phyloP scores from a whole-genome alignment of 2,888 invertebrate species.

The Eucera pruinosa region DNA sequence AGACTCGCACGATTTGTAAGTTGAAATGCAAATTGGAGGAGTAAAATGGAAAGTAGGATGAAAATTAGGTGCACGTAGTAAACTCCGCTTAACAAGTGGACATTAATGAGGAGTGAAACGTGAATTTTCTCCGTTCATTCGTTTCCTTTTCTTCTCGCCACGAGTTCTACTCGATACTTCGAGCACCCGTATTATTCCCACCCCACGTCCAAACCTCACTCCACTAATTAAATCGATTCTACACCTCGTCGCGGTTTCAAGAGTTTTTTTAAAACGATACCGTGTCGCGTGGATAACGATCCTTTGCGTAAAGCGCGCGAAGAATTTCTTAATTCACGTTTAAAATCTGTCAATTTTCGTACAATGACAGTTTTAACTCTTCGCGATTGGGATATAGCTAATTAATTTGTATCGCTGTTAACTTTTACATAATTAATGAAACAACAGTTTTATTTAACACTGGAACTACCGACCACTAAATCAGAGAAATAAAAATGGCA shows the following conservation, averaged over 20 bases:
- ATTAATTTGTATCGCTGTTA: no score
- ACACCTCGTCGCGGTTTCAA: conserved; percentile 37
- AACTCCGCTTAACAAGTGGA: neutral
- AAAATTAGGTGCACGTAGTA: neutral
- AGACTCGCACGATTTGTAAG: no score
- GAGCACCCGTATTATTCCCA: conserved; percentile 53
- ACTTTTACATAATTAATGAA: no score
- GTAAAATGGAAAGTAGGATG: neutral
- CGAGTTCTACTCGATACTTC: conserved; percentile 24
- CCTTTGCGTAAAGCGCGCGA: neutral
- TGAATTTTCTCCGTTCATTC: neutral
- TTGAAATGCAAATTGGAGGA: neutral
- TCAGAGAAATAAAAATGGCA: no score
- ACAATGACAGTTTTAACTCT: no score
- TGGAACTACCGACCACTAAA: no score
- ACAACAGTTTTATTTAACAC: no score
- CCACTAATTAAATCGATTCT: conserved; percentile 60
- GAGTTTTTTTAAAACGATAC: neutral
- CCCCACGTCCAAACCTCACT: conserved; percentile 35
- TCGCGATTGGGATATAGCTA: no score
- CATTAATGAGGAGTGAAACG: neutral
- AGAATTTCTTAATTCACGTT: neutral
- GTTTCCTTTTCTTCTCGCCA: neutral
- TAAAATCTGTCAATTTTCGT: no score
- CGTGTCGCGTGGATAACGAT: neutral